phyloP scores from a whole-genome alignment of 2,888 invertebrate species.

The Lottia scabra region DNA sequence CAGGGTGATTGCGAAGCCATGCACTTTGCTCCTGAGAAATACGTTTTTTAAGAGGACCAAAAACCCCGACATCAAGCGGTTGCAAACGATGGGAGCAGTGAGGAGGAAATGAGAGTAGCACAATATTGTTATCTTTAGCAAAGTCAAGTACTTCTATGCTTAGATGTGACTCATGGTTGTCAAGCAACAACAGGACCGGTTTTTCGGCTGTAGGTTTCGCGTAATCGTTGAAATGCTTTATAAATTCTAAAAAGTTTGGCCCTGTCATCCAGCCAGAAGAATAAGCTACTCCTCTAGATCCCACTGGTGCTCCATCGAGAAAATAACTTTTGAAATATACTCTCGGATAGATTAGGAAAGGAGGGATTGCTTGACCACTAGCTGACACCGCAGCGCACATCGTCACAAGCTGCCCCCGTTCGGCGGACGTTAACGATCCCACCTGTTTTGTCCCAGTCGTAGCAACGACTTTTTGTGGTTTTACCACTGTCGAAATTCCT shows the following conservation, averaged over 20 bases:
- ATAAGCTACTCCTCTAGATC: neutral
- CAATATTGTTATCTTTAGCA: too few relatives aligned
- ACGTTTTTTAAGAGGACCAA: constrained; percentile 65
- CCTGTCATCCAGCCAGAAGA: neutral
- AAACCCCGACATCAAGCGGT: constrained; percentile 68
- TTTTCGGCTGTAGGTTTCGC: too few relatives aligned
- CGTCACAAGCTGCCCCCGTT: constrained; percentile 4
- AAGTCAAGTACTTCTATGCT: too few relatives aligned
- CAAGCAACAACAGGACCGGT: too few relatives aligned
- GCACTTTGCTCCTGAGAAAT: constrained; percentile 45
- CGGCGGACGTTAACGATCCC: constrained; percentile 9
- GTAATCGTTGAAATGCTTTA: too few relatives aligned
- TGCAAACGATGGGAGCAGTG: constrained; percentile 69
- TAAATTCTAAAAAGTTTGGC: too few relatives aligned
- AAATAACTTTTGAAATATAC: neutral
- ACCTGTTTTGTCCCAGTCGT: constrained; percentile 9
- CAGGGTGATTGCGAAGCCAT: constrained; percentile 62
- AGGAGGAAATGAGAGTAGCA: constrained; percentile 64
- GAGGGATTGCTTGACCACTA: neutral
- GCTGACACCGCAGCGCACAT: neutral
- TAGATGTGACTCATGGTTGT: too few relatives aligned
- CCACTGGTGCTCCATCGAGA: neutral
- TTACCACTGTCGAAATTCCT: constrained; percentile 6
- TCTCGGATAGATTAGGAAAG: neutral
- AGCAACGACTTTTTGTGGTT: constrained; percentile 15